Evolutionary conservation across 2,797 vertebrate species (phyloP).

Genomic region (Geotrypetes seraphini): DNA sequence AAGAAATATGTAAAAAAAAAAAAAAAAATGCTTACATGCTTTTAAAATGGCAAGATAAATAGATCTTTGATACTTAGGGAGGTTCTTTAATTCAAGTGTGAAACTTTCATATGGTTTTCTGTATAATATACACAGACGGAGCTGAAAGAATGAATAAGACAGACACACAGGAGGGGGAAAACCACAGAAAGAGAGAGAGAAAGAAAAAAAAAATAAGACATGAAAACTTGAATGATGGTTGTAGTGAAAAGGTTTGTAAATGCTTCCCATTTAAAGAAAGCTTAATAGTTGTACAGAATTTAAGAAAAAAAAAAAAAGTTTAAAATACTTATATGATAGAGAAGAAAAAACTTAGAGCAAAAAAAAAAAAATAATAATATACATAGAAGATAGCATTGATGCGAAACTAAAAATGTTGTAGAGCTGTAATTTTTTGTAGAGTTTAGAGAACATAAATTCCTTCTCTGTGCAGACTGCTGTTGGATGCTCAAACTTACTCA

Average conservation of each 20-base stretch:
- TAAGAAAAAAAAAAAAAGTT: conserved; percentile 75
- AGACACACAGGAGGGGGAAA: conserved; percentile 54
- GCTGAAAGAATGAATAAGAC: conserved; percentile 43
- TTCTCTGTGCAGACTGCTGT: conserved; percentile 67
- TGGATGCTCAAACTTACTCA: conserved; percentile 56
- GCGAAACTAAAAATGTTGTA: conserved; percentile 78
- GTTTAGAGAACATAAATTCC: conserved; percentile 89
- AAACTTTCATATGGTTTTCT: conserved; percentile 74
- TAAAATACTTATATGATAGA: conserved; percentile 92
- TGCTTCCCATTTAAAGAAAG: conserved; percentile 78
- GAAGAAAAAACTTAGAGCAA: conserved; percentile 60
- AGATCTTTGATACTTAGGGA: conserved; percentile 75
- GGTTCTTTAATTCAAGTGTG: conserved; percentile 67
- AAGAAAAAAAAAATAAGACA: no score
- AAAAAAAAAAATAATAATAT: conserved; percentile 54
- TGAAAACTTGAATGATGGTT: conserved; percentile 42
- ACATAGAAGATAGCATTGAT: conserved; percentile 82
- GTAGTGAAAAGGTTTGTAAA: conserved; percentile 64
- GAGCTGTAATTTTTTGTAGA: conserved; percentile 95
- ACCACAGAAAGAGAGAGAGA: conserved; percentile 30
- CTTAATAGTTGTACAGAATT: conserved; percentile 79
- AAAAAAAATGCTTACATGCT: conserved; percentile 77
- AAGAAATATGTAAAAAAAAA: conserved; percentile 63
- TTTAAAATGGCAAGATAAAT: conserved; percentile 93
- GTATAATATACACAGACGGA: conserved; percentile 58